Percentiles rank a stretch among this genome's conserved stretches.
These are phyloP conservation scores for Lasioglossum lativentre DNA, from an alignment of 2,888 invertebrate species.

Conservation along the genomic window DNA sequence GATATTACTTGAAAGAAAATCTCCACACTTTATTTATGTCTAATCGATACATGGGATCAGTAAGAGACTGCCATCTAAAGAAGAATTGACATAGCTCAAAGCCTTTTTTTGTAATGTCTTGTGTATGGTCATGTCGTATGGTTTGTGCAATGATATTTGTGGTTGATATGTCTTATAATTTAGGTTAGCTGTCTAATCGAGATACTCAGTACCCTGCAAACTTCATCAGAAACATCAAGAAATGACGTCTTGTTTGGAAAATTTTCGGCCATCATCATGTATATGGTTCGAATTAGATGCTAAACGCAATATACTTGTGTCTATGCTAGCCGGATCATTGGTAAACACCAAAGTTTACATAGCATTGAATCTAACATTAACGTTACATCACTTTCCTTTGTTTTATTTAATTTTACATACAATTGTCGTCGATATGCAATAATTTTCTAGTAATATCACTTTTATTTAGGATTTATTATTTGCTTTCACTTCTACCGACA, in stretches of 20 bases:
- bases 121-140: too few species aligned
- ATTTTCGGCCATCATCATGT: slow-evolving; percentile 90
- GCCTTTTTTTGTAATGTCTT: background rate
- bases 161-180: slow-evolving; percentile 50
- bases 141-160: slow-evolving; percentile 17
- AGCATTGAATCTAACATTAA: slow-evolving; percentile 10
- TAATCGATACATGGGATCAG: background rate
- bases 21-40: background rate
- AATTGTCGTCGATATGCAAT: background rate
- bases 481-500: background rate
- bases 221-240: slow-evolving; percentile 19
- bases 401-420: slow-evolving; percentile 19
- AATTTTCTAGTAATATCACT: background rate
- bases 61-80: slow-evolving; percentile 9
- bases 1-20: too few species aligned
- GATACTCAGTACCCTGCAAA: background rate
- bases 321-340: slow-evolving; percentile 94
- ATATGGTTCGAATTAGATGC: slow-evolving; percentile 95
- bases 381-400: background rate
- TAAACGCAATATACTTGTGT: slow-evolving; percentile 93
- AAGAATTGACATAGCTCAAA: slow-evolving; percentile 15
- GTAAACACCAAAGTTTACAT: slow-evolving; percentile 86
- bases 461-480: background rate
- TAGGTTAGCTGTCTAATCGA: slow-evolving; percentile 60
- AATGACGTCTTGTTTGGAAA: slow-evolving; percentile 89